Evolutionary conservation across 2,113 vertebrate species (phyloP), one percentile per base, ranked within the genome.

Genomic region (Butorides virescens): DNA sequence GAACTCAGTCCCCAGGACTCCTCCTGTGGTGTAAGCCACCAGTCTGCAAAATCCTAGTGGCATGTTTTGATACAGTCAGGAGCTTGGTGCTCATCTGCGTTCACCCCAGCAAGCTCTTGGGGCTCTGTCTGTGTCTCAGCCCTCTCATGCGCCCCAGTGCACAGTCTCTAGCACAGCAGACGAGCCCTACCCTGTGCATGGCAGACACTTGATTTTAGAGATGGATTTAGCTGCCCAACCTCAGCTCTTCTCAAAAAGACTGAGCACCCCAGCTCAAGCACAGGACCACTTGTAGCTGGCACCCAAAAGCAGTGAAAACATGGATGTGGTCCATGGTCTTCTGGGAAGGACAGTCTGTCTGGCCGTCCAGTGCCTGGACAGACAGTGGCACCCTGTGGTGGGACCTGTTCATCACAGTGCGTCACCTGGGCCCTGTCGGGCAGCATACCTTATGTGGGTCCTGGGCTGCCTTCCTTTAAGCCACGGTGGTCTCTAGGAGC

Each of bases 321-420:
- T 1, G 13, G 55, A 32, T 8, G 1, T 8, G 5, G 14, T 53
- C 15, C 5, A 1, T 34, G 32, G 13, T 39, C 46, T 61, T 46
- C 37, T 44, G 46, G 32, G 70, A 81, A 71, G 19, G 50, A 79
- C 49, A 75, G 46, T 52, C 58, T 37, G 25, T 46, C 52, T 14
- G 15, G 56, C 58, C 25, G 5, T 23, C 25, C 52, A 25, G 71
- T 56, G 67, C 30, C 62, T 92, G 79, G 63, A 80, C 72, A 77
- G 46, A 92, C 72, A 92, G 88, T 92, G 91, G 53, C 91, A 92
- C 86, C 91, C 62, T 88, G 72, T 88, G 94, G 92, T 56, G 83
- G 67, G 46, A 68, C 22, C 4, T 2, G n/a, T 26, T 88, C 37
- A 63, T 62, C 87, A 42, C 86, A 66, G 61, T 1, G 1, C n/a